Percentiles rank a stretch among this genome's conserved stretches.
Conservation (phyloP, 2,113 vertebrate genomes). For the Salvelinus fontinalis region DNA sequence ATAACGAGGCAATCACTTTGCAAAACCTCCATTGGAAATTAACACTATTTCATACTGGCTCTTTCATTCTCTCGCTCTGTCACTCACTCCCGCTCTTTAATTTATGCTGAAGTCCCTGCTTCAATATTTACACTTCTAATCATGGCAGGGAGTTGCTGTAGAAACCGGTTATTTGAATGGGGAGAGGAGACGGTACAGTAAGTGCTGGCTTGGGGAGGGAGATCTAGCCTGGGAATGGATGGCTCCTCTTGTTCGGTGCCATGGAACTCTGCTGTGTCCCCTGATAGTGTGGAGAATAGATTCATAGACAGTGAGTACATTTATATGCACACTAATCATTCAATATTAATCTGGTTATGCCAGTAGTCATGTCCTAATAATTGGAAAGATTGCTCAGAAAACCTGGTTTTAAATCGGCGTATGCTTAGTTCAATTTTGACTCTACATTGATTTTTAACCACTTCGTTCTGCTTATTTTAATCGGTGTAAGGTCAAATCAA, state of each 20-base stretch:
- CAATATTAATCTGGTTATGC: too few species aligned
- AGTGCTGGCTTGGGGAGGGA: constrained; percentile 34
- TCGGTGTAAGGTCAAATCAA: too few species aligned
- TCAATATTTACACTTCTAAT: constrained; percentile 25
- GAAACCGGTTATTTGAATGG: constrained; percentile 29
- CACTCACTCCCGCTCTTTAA: not conserved
- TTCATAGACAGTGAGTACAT: not conserved
- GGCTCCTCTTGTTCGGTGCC: not conserved
- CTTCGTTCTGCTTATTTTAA: too few species aligned
- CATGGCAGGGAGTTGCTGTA: constrained; percentile 41
- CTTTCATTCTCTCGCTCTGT: not conserved
- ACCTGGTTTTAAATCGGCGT: too few species aligned
- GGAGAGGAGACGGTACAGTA: constrained; percentile 22
- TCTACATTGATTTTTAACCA: too few species aligned
- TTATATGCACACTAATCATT: too few species aligned
- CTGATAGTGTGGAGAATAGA: not conserved
- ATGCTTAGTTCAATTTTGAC: too few species aligned
- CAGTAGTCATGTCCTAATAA: too few species aligned
- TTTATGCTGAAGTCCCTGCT: constrained; percentile 22
- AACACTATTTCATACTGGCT: constrained; percentile 23
- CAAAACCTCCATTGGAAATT: constrained; percentile 21
- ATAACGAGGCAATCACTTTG: not conserved
- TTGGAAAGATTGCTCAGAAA: too few species aligned
- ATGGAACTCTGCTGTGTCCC: not conserved
- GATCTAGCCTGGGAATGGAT: not conserved